Base-by-base conservation (phyloP, 2,113 vertebrate genomes). In the Triplophysa rosa region DNA sequence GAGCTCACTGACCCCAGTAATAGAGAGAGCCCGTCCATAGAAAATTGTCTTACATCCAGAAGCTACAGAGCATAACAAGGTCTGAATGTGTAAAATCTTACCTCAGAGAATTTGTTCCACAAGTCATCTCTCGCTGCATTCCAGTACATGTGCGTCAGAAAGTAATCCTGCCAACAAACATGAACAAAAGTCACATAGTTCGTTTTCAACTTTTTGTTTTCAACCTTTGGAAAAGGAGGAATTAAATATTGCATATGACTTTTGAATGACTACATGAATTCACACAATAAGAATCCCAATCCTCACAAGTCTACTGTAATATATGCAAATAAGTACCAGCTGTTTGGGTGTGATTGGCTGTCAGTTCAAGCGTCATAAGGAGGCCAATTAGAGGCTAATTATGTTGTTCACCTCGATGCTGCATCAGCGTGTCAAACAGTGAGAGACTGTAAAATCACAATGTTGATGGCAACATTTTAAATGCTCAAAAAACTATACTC, bases 71-170 rank as follows among this genome's bases (percentile, higher is more conserved):
- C 3, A 56, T 4, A 4, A 49, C 47, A 49, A 49, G 13, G 19
- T 16, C 54, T 58, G 19, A n/a, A 66, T 67, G n/a, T 40, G 8
- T 72, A 3, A 65, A 63, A 77, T 29, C 69, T 93, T 93, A 96
- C 95, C 95, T 95, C 94, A 63, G 94, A 95, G 26, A 96, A 71
- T 19, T 92, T 29, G 29, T 29, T 29, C 29, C 29, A 29, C 3
- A 3, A 91, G 90, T 96, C 95, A 78, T 95, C 94, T 87, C 95
- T 94, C 79, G 92, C 95, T 78, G 95, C 95, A 83, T 95, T 96
- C 47, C 94, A 93, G 77, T 94, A 96, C 85, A 95, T 29, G 29
- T 29, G 29, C 3, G 0, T 4, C 29, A 29, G 7, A 6, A 37
- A 1, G 33, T 37, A 37, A 37, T 37, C 94, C 95, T 96, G 89